These are phyloP conservation scores for Bombus turneri DNA, from an alignment of 1,140 invertebrate species.

Conservation along the genomic window DNA sequence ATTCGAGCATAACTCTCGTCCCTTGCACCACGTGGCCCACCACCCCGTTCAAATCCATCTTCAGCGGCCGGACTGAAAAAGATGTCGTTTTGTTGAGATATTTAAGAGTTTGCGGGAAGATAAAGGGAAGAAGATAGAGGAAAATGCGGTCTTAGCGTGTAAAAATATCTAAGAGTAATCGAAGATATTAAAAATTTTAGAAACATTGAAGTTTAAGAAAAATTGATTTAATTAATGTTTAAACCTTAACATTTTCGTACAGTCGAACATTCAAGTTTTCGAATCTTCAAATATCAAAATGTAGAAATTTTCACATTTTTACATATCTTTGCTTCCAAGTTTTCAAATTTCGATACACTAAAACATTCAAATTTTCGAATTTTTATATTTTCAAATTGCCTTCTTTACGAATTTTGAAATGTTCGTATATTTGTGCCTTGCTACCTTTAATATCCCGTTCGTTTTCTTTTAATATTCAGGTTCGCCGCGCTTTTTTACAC, in stretches of 20 bases:
- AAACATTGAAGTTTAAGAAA: no score
- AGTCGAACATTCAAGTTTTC: background rate
- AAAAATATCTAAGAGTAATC: no score
- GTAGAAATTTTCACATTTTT: background rate
- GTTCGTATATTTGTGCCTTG: background rate
- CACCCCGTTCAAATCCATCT: slow-evolving; percentile 88
- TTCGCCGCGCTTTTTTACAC: background rate
- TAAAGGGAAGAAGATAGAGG: background rate
- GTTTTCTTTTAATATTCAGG: accelerated
- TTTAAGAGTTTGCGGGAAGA: background rate
- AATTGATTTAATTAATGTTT: no score
- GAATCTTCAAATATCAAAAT: background rate
- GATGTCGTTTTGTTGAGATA: background rate
- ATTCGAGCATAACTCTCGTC: slow-evolving; percentile 89
- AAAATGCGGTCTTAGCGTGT: no score
- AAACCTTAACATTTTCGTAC: no score
- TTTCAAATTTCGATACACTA: background rate
- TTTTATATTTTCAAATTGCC: background rate
- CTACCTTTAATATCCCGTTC: background rate
- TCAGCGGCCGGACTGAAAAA: slow-evolving; percentile 89
- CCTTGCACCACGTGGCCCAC: slow-evolving; percentile 90
- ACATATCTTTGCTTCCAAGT: no score
- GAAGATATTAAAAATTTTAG: no score
- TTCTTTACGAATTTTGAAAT: background rate
- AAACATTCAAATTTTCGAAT: background rate